Evolutionary conservation across 37 sponge, comb jelly and placozoan genomes (phyloP), one percentile per base, ranked within the genome.

Genomic region (Amphimedon queenslandica): DNA sequence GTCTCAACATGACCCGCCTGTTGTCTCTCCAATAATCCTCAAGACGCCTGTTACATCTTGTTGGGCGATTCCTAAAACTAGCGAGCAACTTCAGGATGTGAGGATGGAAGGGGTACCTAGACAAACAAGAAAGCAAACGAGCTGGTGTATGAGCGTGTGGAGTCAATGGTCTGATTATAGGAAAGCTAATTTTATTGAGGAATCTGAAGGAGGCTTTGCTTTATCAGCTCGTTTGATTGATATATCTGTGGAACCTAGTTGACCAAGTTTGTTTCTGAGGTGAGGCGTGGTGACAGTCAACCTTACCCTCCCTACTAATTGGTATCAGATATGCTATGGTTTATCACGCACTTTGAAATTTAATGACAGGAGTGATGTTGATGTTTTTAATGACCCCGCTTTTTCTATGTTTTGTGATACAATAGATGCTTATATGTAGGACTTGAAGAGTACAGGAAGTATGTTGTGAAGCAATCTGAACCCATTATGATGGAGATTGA

Each of bases 401-500:
- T 66, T 77, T 64, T 2, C 1, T 64, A 6, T 43, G 33, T 66
- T 66, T 42, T 47, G 55, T 34, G 5, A 31, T 21, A 57, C 63
- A 56, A 23, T 78, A 34, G 70, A 78, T 57, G 58, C 71, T 24
- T 5, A 39, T 13, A 68, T 70, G 63, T 69, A 78, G 41, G 31
- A 30, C 1, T 69, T 68, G 34, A 28, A 64, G 5, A 35, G 34
- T 5, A 66, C 58, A 29, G 77, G 24, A 75, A 77, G n/a, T 56
- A 28, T 68, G 63, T 21, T 20, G 37, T 24, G 13, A 56, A 34
- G 10, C 65, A 60, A 37, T 37, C 76, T 36, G 41, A 75, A 29
- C 40, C 51, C 3, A 75, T 75, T 23, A 74, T 61, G n/a, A 58
- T 25, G 27, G 58, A 55, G 4, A 38, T 69, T 40, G 79, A 78